Conservation (phyloP, 1,140 invertebrate genomes). For the Drosophila hydei region DNA sequence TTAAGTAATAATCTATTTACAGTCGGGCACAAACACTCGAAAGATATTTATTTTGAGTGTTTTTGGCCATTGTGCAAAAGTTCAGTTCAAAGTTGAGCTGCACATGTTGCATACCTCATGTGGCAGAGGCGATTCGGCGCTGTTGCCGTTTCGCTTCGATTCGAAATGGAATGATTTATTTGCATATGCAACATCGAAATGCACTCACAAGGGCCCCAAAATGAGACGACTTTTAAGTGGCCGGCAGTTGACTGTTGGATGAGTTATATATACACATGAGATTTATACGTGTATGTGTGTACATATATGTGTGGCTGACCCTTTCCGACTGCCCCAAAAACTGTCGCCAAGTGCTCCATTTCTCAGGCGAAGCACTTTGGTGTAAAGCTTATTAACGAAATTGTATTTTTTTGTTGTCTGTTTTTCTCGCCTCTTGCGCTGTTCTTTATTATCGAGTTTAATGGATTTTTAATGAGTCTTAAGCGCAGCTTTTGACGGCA, state of each 20-base stretch:
- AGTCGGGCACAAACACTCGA: conserved; percentile 6
- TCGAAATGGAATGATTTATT: conserved; percentile 69
- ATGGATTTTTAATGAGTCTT: conserved; percentile 80
- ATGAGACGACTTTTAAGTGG: conserved; percentile 76
- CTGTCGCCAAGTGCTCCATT: conserved; percentile 74
- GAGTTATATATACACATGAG: conserved; percentile 1
- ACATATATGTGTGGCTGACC: conserved; percentile 24
- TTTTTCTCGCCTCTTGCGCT: conserved; percentile 4
- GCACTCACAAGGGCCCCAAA: conserved; percentile 62
- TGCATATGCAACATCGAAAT: conserved; percentile 81
- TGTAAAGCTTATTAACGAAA: conserved; percentile 77
- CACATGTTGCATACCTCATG: conserved; percentile 31
- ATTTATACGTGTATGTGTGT: no score
- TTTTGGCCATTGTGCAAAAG: not conserved
- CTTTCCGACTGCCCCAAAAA: conserved; percentile 25
- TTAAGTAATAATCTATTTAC: not conserved
- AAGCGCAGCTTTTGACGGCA: conserved; percentile 70
- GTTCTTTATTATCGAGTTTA: conserved; percentile 65
- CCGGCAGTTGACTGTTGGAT: conserved; percentile 52
- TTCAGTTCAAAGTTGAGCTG: conserved; percentile 24
- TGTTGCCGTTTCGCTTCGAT: conserved; percentile 25
- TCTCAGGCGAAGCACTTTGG: conserved; percentile 36
- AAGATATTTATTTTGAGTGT: not conserved
- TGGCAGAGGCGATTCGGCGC: conserved; percentile 3
- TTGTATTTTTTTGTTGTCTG: conserved; percentile 48